Evolutionary conservation across 2,113 vertebrate species (phyloP), one percentile per base, ranked within the genome.

Genomic region (Poecilia latipinna): DNA sequence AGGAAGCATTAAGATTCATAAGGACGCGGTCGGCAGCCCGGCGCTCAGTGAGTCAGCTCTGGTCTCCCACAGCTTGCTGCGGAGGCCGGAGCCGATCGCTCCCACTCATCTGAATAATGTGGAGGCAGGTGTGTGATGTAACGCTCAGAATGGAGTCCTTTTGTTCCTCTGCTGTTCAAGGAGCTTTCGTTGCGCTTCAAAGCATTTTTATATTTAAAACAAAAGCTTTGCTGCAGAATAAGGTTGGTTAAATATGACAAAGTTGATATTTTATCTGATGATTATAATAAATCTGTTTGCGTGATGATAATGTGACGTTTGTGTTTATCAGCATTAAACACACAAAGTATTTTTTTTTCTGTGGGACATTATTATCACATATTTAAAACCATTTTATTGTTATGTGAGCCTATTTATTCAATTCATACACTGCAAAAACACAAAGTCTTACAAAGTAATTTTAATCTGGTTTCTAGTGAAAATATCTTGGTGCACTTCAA

Each of bases 1-100:
- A 80, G 85, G 82, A 87, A 87, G 88, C 82, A 85, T 90, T 87
- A 28, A 81, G 86, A 90, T 90, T 85, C 75, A 84, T 82, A 60
- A 51, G 82, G 65, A 68, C 78, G 77, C 67, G 61, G 73, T 65
- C 67, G 61, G 73, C 67, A 31, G 74, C 48, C 65, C 77, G 81
- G 70, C 84, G 73, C 74, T 63, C 71, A 80, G 26, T 48, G 72
- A 83, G 67, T 84, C 37, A 62, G 85, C 74, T 65, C 79, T 71
- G 67, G 71, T 81, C 87, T 85, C 82, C 83, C 79, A 84, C 86
- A 67, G 76, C 82, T 81, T 78, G 75, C 75, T 89, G 80, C 79
- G 61, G 66, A 84, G 85, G 73, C 68, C 76, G 70, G 70, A 65
- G 85, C 78, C 66, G 61, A 37, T 11, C 82, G 74, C 88, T 68